These are phyloP conservation scores for Galaxias olidus DNA, from an alignment of 2,797 vertebrate species.

Conservation along the genomic window DNA sequence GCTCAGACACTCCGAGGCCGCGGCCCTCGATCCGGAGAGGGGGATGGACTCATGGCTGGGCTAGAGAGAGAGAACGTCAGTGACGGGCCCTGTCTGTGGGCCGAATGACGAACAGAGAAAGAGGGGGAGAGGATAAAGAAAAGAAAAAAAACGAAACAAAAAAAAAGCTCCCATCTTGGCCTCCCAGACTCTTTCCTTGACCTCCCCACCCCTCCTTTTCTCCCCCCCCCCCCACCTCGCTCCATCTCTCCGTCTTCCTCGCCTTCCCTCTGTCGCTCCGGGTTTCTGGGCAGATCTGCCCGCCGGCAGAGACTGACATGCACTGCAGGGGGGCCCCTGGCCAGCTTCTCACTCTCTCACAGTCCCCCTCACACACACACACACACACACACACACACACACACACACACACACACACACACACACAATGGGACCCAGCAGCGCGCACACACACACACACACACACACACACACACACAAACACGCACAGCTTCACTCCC, in stretches of 20 bases:
- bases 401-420: constrained; percentile 21
- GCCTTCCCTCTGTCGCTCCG: not conserved
- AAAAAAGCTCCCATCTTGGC: no score
- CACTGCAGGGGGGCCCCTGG: not conserved
- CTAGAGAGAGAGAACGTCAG: no score
- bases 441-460: not conserved
- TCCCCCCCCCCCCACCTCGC: constrained; percentile 14
- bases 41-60: no score
- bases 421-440: constrained; percentile 18
- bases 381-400: not conserved
- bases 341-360: not conserved
- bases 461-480: not conserved
- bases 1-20: no score
- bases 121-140: no score
- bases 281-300: no score
- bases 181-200: not conserved
- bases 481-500: not conserved
- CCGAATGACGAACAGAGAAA: no score
- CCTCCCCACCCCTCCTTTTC: not conserved
- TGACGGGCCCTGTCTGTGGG: no score
- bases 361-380: no score
- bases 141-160: no score
- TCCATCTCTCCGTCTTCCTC: constrained; percentile 4
- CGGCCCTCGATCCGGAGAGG: no score
- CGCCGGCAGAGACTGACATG: no score